Conservation (phyloP, 2,888 invertebrate species). For the Lochmaea crataegi region DNA sequence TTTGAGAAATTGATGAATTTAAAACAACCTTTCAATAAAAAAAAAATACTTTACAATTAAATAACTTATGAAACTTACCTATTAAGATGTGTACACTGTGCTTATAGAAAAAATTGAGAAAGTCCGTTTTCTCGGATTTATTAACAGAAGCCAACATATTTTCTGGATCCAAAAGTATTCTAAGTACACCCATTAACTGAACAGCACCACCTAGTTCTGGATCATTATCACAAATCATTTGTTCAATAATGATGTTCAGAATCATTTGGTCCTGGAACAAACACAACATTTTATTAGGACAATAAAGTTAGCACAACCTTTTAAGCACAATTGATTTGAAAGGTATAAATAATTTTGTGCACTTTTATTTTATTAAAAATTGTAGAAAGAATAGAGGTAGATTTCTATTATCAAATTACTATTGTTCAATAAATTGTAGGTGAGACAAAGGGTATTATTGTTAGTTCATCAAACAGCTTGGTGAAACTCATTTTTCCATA, state of each 20-base stretch:
- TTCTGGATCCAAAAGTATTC: constrained; percentile 95
- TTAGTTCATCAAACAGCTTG: too few species aligned
- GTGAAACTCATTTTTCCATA: too few species aligned
- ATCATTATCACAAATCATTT: constrained; percentile 97
- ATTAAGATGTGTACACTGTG: constrained; percentile 97
- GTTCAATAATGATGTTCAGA: constrained; percentile 96
- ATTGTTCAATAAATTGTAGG: too few species aligned
- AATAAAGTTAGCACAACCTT: too few species aligned
- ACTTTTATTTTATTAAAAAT: too few species aligned
- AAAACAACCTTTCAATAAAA: too few species aligned
- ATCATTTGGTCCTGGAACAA: constrained; percentile 88
- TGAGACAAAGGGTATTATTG: too few species aligned
- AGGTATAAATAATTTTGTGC: too few species aligned
- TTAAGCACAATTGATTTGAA: too few species aligned
- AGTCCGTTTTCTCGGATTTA: constrained; percentile 98
- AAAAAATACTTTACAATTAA: not conserved
- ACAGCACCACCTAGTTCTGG: constrained; percentile 98
- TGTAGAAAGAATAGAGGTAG: too few species aligned
- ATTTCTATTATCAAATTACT: too few species aligned
- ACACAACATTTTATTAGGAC: not conserved
- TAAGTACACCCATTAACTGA: constrained; percentile 94
- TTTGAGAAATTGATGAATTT: too few species aligned
- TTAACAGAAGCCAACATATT: constrained; percentile 95
- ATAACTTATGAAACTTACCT: constrained; percentile 68
- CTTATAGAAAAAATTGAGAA: constrained; percentile 98